Base-by-base conservation (phyloP, 2,888 invertebrate species). In the Hirtodrosophila histrioides region DNA sequence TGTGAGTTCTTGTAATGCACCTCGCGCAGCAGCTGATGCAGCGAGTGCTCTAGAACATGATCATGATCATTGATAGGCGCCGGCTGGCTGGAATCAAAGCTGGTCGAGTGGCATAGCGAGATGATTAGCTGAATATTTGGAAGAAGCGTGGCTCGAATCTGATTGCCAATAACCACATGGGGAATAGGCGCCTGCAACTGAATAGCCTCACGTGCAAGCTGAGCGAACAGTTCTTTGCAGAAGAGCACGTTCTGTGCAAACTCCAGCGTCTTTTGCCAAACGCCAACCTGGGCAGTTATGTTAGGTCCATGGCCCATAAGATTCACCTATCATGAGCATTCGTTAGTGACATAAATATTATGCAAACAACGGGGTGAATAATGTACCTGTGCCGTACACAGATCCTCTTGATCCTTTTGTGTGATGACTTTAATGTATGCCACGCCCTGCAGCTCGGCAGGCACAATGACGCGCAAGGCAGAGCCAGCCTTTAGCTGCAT, bases 261-360 rank as follows among this genome's bases (percentile, higher is more conserved):
- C 90, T 99, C 98, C n/a, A 99, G 92, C 84, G 97, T 97, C 89
- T 97, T 97, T 85, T 98, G 98, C 99, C 99, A 99, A 88, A 97
- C 93, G 0, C 94, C 94, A 6, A 82, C 87, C 61, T 93, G 91
- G 63, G 95, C 95, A 0, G 95, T 93, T 64, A 94, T 93, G 54
- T 94, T 94, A 0, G 96, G 95, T 43, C 95, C 95, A 77, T 96
- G 93, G 0, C 96, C 96, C 10, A 96, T 94, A 0, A 96, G 93
- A 89, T 95, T 96, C 3, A 97, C 94, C 73, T 73, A 12, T 0
- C 24, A 17, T 1, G 17, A 17, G 17, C 17, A 17, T 17, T 17
- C 17, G 17, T 17, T 17, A 17, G 17, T 17, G 2, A 1, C 17
- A 17, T 17, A 17, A 17, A 17, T 17, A 17, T 17, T 17, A 17